Evolutionary conservation across 92 coral and sea anemone genomes (phyloP), one percentile per base, ranked within the genome.

Genomic region (Phenganax subtilis): DNA sequence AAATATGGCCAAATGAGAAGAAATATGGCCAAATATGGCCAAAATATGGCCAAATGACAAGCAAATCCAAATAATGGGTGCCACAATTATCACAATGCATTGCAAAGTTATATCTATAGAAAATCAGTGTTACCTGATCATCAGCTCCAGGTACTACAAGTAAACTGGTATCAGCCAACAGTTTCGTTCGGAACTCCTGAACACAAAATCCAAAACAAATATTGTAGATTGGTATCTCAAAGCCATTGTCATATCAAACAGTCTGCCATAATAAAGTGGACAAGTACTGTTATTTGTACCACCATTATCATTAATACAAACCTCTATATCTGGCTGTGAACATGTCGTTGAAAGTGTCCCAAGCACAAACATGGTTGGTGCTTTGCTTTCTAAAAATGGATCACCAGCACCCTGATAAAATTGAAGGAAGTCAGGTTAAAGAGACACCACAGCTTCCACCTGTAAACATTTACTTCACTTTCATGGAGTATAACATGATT

Each of bases 121-220:
- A 65, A 37, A 56, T 51, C 60, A 37, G 12, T 65, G 87, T 59
- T n/a, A 93, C 98, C 96, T 96, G 97, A 62, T 92, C 99, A 86
- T 96, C 99, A n/a, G 93, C 98, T 60, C 98, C 98, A n/a, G 97
- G 97, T 31, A 94, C 93, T 31, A 92, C 96, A 16, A 94, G 87
- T 71, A 94, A 85, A 88, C 98, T 94, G 27, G 98, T 94, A 56
- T 94, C 97, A 28, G 98, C 89, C 80, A 90, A 88, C 80, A 94
- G 69, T 64, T 88, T 89, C 82, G 89, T 93, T 15, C 98, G 93
- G 84, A 94, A 86, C 84, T 91, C 97, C 98, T 94, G 56, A 17
- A 53, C 47, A 55, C 4, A 29, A 84, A 52, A 71, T 72, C 7
- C 31, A 20, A 80, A n/a, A 73, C 17, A 69, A 6, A 59, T 28